These are phyloP conservation scores for Epizoanthus fatuus DNA, from an alignment of 92 coral and sea anemone species.

Conservation along the genomic window DNA sequence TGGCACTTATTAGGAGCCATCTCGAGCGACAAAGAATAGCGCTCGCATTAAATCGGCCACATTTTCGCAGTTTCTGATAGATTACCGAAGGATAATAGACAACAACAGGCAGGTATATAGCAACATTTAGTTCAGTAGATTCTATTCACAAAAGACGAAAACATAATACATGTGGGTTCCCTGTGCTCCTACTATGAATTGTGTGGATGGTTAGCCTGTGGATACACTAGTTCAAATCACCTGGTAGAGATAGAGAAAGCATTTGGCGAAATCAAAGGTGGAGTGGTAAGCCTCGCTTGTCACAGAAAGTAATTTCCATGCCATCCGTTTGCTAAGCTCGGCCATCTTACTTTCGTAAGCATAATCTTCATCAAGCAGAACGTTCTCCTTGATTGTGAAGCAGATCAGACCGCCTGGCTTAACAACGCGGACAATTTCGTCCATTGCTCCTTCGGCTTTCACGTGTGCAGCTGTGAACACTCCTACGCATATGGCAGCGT, in stretches of 20 bases:
- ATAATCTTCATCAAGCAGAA: conserved; percentile 75
- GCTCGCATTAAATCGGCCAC: too few species aligned
- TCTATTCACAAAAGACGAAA: too few species aligned
- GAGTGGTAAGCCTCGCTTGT: conserved; percentile 78
- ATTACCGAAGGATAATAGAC: too few species aligned
- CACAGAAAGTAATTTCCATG: conserved; percentile 84
- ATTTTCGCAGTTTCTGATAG: too few species aligned
- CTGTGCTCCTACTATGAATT: too few species aligned
- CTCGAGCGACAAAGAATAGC: too few species aligned
- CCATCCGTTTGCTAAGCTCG: conserved; percentile 66
- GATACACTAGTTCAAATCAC: conserved; percentile 42
- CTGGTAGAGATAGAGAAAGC: conserved; percentile 84
- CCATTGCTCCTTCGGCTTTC: conserved; percentile 93
- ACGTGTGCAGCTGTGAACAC: conserved; percentile 87
- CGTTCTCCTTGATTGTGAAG: conserved; percentile 91
- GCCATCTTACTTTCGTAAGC: conserved; percentile 87
- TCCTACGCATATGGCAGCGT: conserved; percentile 89
- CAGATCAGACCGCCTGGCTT: conserved; percentile 91
- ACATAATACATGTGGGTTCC: too few species aligned
- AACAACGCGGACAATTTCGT: conserved; percentile 95
- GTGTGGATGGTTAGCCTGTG: too few species aligned
- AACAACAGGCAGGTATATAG: too few species aligned
- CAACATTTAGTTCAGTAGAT: too few species aligned
- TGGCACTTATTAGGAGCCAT: too few species aligned
- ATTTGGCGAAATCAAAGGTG: conserved; percentile 59